phyloP scores from a whole-genome alignment of 1,140 invertebrate species.

The Bombus superbus region DNA sequence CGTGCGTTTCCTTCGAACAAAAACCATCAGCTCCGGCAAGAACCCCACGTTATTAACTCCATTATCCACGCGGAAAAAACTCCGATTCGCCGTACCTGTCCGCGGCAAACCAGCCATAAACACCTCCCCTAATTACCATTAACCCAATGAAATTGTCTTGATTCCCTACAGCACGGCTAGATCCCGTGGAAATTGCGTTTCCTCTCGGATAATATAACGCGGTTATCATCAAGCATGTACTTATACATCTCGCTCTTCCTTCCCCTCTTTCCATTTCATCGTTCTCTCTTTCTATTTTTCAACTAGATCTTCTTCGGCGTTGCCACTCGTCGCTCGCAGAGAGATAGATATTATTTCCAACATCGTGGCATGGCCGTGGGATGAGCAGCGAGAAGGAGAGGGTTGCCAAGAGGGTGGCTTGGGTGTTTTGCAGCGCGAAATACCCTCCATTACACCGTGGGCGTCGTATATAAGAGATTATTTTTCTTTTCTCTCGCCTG shows the following conservation, averaged over 20 bases:
- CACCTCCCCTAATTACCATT: slow-evolving; percentile 50
- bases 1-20: not conserved
- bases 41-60: not conserved
- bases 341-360: slow-evolving; percentile 80
- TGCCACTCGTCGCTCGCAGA: slow-evolving; percentile 54
- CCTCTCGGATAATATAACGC: slow-evolving; percentile 47
- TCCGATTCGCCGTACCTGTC: slow-evolving; percentile 9
- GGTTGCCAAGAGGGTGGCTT: slow-evolving; percentile 60
- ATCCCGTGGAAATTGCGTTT: slow-evolving; percentile 60
- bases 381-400: slow-evolving; percentile 57
- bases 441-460: slow-evolving; percentile 81
- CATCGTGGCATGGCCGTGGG: slow-evolving; percentile 63
- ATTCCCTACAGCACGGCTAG: slow-evolving; percentile 2
- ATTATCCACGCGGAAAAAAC: not conserved
- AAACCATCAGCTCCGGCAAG: not conserved
- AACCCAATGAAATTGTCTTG: slow-evolving; percentile 26
- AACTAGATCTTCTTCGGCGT: slow-evolving; percentile 32
- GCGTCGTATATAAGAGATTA: slow-evolving; percentile 77
- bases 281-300: slow-evolving; percentile 1
- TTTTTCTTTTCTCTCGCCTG: slow-evolving; percentile 75
- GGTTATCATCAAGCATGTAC: slow-evolving; percentile 69
- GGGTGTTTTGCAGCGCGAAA: slow-evolving; percentile 81
- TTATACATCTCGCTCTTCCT: not conserved
- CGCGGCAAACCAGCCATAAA: slow-evolving; percentile 7
- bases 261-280: not conserved